Evolutionary conservation across 2,113 vertebrate species (phyloP).

Genomic region (Phoxinus phoxinus): DNA sequence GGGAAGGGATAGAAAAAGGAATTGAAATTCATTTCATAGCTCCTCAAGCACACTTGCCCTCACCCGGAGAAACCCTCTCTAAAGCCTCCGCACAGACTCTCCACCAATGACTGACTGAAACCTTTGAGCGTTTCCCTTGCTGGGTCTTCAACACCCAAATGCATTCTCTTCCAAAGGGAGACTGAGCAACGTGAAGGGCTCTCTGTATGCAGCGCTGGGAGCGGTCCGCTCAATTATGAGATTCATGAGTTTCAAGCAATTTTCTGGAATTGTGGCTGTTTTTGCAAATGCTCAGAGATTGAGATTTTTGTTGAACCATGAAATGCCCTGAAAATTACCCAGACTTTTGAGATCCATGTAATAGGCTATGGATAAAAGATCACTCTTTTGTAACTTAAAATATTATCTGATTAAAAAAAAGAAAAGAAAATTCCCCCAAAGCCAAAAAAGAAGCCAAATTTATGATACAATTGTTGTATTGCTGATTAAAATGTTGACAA

Average conservation of each 20-base stretch:
- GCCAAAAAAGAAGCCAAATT: no score
- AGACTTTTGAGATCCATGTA: constrained; percentile 44
- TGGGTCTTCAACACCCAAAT: constrained; percentile 47
- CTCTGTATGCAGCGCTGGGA: constrained; percentile 38
- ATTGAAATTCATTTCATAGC: constrained; percentile 99
- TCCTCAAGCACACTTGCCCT: constrained; percentile 89
- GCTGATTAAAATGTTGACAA: background rate
- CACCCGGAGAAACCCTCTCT: constrained; percentile 46
- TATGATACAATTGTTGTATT: background rate
- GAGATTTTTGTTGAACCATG: constrained; percentile 37
- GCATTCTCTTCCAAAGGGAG: constrained; percentile 34
- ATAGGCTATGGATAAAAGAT: constrained; percentile 34
- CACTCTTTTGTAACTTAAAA: constrained; percentile 30
- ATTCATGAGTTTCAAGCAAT: constrained; percentile 53
- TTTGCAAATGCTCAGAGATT: constrained; percentile 44
- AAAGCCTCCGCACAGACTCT: constrained; percentile 34
- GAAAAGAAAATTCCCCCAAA: no score
- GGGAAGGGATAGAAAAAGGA: constrained; percentile 91
- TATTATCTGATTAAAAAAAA: background rate
- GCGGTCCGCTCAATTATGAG: constrained; percentile 50
- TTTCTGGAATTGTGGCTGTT: constrained; percentile 49
- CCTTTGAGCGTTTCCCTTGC: constrained; percentile 34
- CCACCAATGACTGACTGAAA: constrained; percentile 43
- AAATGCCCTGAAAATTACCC: constrained; percentile 45
- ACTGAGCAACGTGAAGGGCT: constrained; percentile 42